Evolutionary conservation across 2,888 invertebrate genomes (phyloP).

Genomic region (Sarcophaga rosellei): DNA sequence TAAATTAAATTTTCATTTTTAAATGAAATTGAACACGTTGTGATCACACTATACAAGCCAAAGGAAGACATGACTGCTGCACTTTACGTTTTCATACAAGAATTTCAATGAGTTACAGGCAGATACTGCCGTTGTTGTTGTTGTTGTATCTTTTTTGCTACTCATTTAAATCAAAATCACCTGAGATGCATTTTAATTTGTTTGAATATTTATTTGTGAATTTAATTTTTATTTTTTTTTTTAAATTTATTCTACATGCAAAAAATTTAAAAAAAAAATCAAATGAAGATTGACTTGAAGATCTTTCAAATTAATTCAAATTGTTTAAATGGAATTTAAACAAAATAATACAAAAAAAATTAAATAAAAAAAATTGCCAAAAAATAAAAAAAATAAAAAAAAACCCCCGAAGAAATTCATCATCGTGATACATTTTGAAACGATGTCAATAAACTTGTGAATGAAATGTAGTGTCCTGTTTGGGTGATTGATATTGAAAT

Average conservation of each 20-base stretch:
- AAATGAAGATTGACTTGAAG: conserved; percentile 42
- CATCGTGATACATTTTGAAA: conserved; percentile 1
- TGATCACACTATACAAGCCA: conserved; percentile 43
- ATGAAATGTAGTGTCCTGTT: conserved; percentile 36
- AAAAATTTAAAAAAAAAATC: background rate
- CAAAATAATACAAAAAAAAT: conserved; percentile 13
- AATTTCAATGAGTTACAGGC: conserved; percentile 48
- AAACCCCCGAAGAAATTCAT: background rate
- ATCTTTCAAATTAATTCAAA: conserved; percentile 61
- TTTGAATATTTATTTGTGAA: conserved; percentile 8
- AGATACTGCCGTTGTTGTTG: conserved; percentile 15
- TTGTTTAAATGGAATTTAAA: conserved; percentile 30
- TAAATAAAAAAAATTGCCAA: background rate
- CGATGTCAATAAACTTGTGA: conserved; percentile 64
- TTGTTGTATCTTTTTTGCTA: background rate
- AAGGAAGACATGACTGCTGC: conserved; percentile 45
- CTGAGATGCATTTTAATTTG: conserved; percentile 64
- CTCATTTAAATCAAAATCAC: conserved; percentile 55
- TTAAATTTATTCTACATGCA: background rate
- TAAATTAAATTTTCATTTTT: background rate
- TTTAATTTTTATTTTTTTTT: background rate
- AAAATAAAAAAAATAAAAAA: background rate
- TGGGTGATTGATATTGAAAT: conserved; percentile 22
- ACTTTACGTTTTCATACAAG: conserved; percentile 22
- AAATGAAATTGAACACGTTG: conserved; percentile 48